Base-by-base conservation (phyloP, 2,113 vertebrate genomes). In the Larimichthys crocea region DNA sequence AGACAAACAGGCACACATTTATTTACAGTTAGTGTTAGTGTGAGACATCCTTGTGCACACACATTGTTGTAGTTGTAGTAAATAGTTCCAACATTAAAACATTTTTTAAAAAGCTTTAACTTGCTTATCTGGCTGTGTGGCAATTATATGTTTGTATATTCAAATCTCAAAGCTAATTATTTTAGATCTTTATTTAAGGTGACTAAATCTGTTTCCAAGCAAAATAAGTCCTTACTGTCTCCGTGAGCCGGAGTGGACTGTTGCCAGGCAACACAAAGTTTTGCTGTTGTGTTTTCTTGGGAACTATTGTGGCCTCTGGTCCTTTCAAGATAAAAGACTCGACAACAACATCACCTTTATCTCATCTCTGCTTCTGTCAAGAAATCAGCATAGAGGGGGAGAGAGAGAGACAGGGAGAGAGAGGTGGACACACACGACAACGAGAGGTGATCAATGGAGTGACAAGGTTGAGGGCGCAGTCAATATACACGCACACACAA, bases 181-280 rank as follows among this genome's bases (percentile, higher is more conserved):
- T 60, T 55, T 48, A 10, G 12, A 73, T 69, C 5, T 68, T 31
- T 67, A 29, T 74, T 80, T 79, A 57, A 74, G 61, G 42, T 59
- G 24, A 50, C 11, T 50, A 55, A 63, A 72, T 72, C 2, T 64
- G 68, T 87, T 85, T 66, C 40, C 16, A 26, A 26, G 74, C 46
- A 55, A 86, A 86, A 61, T 55, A 56, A 76, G 17, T 24, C 15
- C 6, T 17, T 57, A 22, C 48, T 42, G 46, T 74, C 55, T 79
- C 44, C 3, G 19, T 12, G 59, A 24, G 24, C 65, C 31, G 8
- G 15, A 55, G 55, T 71, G 76, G 76, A 74, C 68, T 83, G 86
- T 91, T 88, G 86, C 89, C 76, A 86, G 70, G 91, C 87, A 88
- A 91, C 90, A 55, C 26, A 81, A 74, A 80, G 24, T 87, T 80